These are phyloP conservation scores for Drosophila bocki DNA, from an alignment of 1,140 invertebrate genomes.

Conservation along the genomic window DNA sequence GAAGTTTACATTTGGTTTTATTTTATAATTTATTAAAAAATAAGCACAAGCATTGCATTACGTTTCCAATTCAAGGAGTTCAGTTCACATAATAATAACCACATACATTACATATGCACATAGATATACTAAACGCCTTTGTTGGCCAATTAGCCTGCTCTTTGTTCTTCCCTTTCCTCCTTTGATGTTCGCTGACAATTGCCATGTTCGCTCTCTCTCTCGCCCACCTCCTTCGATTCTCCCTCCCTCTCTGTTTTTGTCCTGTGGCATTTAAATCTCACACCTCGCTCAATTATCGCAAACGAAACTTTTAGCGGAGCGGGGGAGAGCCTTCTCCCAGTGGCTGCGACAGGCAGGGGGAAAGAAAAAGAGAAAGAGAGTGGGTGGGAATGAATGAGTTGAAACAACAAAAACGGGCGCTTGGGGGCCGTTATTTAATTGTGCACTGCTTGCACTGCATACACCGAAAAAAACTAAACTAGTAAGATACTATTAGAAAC, in stretches of 20 bases:
- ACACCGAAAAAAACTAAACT: background rate
- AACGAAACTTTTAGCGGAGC: constrained; percentile 59
- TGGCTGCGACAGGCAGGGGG: background rate
- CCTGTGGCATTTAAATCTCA: constrained; percentile 74
- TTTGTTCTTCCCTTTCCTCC: constrained; percentile 5
- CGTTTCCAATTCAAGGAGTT: too few species aligned
- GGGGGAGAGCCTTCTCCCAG: background rate
- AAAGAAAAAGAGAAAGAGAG: background rate
- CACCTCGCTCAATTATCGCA: constrained; percentile 74
- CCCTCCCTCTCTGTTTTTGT: background rate
- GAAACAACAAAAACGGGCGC: constrained; percentile 48
- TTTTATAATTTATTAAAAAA: background rate
- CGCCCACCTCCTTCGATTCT: constrained; percentile 4
- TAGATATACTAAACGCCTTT: constrained; percentile 25
- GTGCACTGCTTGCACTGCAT: constrained; percentile 34
- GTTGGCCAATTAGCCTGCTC: constrained; percentile 42
- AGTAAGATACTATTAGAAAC: background rate
- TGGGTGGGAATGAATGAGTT: background rate
- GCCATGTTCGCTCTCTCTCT: constrained; percentile 12
- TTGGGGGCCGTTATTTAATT: constrained; percentile 75
- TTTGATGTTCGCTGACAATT: constrained; percentile 63
- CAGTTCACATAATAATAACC: background rate
- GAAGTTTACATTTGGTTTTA: background rate
- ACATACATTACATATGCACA: background rate
- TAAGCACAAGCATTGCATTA: background rate